Evolutionary conservation across 2,888 invertebrate species (phyloP), one percentile per base, ranked within the genome.

Genomic region (Meteorus colon): DNA sequence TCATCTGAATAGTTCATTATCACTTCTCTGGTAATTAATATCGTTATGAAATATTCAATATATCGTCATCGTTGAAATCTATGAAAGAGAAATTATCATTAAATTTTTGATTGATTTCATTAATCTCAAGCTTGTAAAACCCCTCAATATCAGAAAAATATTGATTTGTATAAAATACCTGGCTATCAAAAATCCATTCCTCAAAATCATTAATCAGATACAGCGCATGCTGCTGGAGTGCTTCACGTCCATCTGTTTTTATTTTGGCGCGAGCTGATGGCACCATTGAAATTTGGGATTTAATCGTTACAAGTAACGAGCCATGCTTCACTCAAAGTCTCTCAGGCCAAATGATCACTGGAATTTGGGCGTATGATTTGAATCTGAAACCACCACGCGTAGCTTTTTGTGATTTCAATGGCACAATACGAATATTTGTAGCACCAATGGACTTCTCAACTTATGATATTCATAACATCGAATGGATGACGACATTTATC

Each of bases 201-300:
- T 48, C n/a, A n/a, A 29, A 34, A 60, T 19, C 55, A 34, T 51
- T 6, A 51, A 55, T 12, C 45, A 90, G 90, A 73, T 91, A 95
- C 78, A 94, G 94, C 0, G 91, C 92, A 19, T 93, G 94, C 0
- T 90, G 91, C 51, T 97, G 96, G 96, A 95, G 95, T n/a, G 91
- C 92, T n/a, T 92, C 93, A 62, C 92, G 95, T 70, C 94, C 96
- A 0, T 93, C 94, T 68, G 92, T 95, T 67, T 90, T 96, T 76
- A 94, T 94, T 85, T 88, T 96, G 73, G 91, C 93, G 0, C 93
- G 94, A 27, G 91, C 91, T 31, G 95, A 96, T 90, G 96, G 96
- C 2, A 92, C 91, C 76, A 90, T 96, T 16, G 96, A 97, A 89
- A 93, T 94, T 14, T 97, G 97, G 97, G 95, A 96, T 90, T 90